Conservation (phyloP, 2,113 vertebrate species). For the Ranitomeya variabilis region DNA sequence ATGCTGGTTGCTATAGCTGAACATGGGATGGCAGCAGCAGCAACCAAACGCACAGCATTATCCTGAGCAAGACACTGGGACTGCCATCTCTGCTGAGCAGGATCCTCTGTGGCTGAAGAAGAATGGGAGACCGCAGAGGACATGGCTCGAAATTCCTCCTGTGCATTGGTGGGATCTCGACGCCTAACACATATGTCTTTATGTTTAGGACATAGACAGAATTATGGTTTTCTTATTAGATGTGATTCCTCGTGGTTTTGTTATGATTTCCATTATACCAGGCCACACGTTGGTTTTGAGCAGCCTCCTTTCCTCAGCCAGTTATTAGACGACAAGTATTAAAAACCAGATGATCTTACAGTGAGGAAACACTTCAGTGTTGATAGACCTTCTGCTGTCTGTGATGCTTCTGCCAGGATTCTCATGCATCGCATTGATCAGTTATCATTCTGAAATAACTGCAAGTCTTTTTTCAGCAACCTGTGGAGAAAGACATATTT, state of each 20-base stretch:
- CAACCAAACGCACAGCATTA: too few species aligned
- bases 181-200: too few species aligned
- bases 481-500: background rate
- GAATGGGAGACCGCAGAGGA: too few species aligned
- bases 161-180: too few species aligned
- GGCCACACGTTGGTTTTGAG: background rate
- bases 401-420: background rate
- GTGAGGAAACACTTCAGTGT: constrained; percentile 22
- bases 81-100: too few species aligned
- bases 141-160: too few species aligned
- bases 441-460: background rate
- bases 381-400: constrained; percentile 31
- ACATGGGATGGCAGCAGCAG: too few species aligned
- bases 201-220: background rate
- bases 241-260: background rate
- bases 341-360: constrained; percentile 15
- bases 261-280: background rate
- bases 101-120: too few species aligned
- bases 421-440: background rate
- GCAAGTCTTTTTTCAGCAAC: background rate
- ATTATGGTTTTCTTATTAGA: background rate
- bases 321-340: background rate
- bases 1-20: too few species aligned
- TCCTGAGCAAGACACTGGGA: too few species aligned
- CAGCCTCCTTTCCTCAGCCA: background rate